These are phyloP conservation scores for Epistrophe grossulariae DNA, from an alignment of 2,888 invertebrate species.

Conservation along the genomic window DNA sequence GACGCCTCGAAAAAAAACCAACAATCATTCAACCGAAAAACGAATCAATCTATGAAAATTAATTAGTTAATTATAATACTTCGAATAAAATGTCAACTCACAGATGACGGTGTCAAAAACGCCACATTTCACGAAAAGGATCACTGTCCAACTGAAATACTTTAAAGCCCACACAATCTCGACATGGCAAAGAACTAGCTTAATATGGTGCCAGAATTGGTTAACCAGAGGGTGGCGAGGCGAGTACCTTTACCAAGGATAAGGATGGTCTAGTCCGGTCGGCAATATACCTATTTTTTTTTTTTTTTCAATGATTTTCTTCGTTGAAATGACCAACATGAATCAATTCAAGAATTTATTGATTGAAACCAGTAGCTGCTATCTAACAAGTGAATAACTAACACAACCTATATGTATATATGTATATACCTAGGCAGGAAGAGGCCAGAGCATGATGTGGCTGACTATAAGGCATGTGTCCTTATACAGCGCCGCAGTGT, in stretches of 20 bases:
- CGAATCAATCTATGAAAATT: conserved; percentile 29
- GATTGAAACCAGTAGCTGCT: conserved; percentile 53
- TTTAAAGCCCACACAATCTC: conserved; percentile 26
- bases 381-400: conserved; percentile 29
- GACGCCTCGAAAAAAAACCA: not conserved
- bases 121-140: conserved; percentile 44
- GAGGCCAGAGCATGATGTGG: not conserved
- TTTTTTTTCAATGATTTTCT: conserved; percentile 32
- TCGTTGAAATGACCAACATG: conserved; percentile 54
- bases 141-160: conserved; percentile 51
- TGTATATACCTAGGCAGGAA: not conserved
- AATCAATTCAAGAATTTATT: conserved; percentile 71
- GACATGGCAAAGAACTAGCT: conserved; percentile 9
- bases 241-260: not conserved
- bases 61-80: conserved; percentile 17
- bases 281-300: not conserved
- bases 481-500: conserved; percentile 28
- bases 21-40: not conserved
- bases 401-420: not conserved
- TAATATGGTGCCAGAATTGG: conserved; percentile 47
- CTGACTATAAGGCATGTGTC: conserved; percentile 12
- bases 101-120: not conserved
- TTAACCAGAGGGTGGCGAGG: conserved; percentile 29
- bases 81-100: not conserved
- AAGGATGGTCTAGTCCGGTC: conserved; percentile 18